Evolutionary conservation across 2,113 vertebrate species (phyloP), one percentile per base, ranked within the genome.

Genomic region (Capreolus pygargus): DNA sequence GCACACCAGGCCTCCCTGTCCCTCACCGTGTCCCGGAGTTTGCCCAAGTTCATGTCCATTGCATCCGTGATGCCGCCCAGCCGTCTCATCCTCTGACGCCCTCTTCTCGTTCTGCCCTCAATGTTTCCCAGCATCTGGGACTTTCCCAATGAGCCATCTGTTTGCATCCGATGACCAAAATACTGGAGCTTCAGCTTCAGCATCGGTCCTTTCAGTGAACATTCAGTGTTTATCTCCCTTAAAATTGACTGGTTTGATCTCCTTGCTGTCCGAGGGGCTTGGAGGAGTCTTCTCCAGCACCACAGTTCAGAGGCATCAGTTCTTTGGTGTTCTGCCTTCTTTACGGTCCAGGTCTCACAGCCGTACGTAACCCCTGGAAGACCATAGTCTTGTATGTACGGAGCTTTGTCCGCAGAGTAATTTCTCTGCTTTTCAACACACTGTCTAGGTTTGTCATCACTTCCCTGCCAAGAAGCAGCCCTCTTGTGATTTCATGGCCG

Each of bases 341-440:
- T 70, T 36, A n/a, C 2, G 2, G 64, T 6, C 64, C 67, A 12
- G n/a, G 19, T 12, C 67, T 36, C 67, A 70, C n/a, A 70, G 6
- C 19, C 2, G 1, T 23, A 10, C 7, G 0, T 39, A 21, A 21
- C 9, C 67, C 6, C n/a, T 39, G 67, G n/a, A 70, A 58, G 67
- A 70, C 19, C 67, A 0, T 6, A 70, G n/a, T 2, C 19, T 70
- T 23, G n/a, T 36, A 19, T 36, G 19, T 21, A 23, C 0, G 0
- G n/a, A 70, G n/a, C 64, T 70, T 21, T 70, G 64, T 36, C 2
- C 1, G 67, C 67, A 70, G 67, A 23, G n/a, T 39, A 6, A 21
- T 2, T 2, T 6, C n/a, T 70, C 19, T 70, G n/a, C 67, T 19
- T 70, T 3, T 39, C 19, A 36, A 23, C 67, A 12, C 1, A 2